Percentiles rank a stretch among this genome's conserved stretches.
Conservation (phyloP, 1,140 invertebrate species). For the Drosophila asahinai region DNA sequence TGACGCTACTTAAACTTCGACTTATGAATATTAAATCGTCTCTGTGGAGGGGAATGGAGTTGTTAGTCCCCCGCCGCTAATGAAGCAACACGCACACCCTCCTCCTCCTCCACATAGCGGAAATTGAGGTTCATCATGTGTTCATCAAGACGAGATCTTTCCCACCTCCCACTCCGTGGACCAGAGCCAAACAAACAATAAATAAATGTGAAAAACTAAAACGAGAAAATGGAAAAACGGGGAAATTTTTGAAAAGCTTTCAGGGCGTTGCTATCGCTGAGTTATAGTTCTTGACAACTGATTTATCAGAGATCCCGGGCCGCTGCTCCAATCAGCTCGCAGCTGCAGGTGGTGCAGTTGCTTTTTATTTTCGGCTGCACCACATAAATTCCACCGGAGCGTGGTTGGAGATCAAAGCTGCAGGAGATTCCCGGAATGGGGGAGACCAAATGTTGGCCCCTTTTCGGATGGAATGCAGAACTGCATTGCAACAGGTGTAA, state of each 20-base stretch:
- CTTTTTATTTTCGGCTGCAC: constrained; percentile 58
- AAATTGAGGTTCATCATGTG: constrained; percentile 39
- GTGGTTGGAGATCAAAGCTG: constrained; percentile 71
- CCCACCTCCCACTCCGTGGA: constrained; percentile 42
- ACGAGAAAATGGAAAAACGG: constrained; percentile 20
- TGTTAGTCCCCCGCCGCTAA: constrained; percentile 40
- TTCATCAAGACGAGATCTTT: constrained; percentile 36
- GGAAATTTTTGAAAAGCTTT: constrained; percentile 59
- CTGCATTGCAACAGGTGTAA: constrained; percentile 59
- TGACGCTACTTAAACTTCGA: constrained; percentile 68
- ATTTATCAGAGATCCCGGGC: constrained; percentile 54
- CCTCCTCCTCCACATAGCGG: constrained; percentile 15
- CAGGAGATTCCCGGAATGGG: constrained; percentile 11
- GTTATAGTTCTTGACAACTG: constrained; percentile 63
- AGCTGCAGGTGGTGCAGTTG: constrained; percentile 58
- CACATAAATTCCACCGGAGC: constrained; percentile 68
- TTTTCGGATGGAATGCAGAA: constrained; percentile 32
- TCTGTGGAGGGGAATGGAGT: constrained; percentile 10
- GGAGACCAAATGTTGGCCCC: constrained; percentile 42
- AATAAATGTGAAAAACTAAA: constrained; percentile 56
- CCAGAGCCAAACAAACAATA: constrained; percentile 67
- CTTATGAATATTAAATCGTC: constrained; percentile 66
- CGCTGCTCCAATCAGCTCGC: constrained; percentile 52
- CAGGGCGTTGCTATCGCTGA: constrained; percentile 48
- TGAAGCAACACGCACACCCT: constrained; percentile 48